A percentile compares a stretch with the other conserved stretches of the same genome.
These are phyloP conservation scores for Melinaea menophilus DNA, from an alignment of 2,888 invertebrate species.

Conservation along the genomic window DNA sequence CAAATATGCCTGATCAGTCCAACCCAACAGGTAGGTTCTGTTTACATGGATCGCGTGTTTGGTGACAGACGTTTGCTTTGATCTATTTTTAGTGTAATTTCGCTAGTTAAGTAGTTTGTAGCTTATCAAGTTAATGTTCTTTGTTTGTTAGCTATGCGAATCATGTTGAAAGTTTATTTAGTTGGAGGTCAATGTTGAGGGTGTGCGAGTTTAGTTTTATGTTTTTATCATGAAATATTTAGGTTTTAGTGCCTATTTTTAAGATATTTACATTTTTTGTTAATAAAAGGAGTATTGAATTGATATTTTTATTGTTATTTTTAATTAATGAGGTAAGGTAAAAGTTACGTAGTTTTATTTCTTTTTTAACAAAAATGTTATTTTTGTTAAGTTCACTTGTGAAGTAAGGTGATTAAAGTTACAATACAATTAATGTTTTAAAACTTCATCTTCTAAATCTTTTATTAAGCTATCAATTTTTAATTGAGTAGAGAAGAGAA, in stretches of 20 bases:
- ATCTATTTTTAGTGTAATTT: slow-evolving; percentile 3
- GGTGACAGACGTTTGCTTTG: slow-evolving; percentile 4
- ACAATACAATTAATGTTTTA: too few species aligned
- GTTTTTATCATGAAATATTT: background rate
- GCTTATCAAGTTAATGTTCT: slow-evolving; percentile 18
- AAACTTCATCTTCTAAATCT: too few species aligned
- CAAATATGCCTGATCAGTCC: slow-evolving; percentile 48
- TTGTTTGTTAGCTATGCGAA: slow-evolving; percentile 34
- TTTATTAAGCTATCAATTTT: too few species aligned
- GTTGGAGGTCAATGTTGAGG: slow-evolving; percentile 37
- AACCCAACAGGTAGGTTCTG: slow-evolving; percentile 48
- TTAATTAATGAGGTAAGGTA: too few species aligned
- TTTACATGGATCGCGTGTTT: slow-evolving; percentile 15
- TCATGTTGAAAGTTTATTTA: slow-evolving; percentile 29
- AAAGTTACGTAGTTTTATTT: too few species aligned
- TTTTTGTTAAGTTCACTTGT: too few species aligned
- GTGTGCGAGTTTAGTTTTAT: slow-evolving; percentile 21
- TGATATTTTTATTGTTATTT: background rate
- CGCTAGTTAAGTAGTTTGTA: slow-evolving; percentile 4
- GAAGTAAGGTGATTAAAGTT: too few species aligned
- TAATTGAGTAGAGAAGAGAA: too few species aligned
- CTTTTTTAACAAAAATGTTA: too few species aligned
- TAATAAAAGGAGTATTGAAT: background rate
- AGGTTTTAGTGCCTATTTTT: background rate
- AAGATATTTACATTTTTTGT: background rate